Evolutionary conservation across 37 sponge, comb jelly and placozoan genomes (phyloP), one percentile per base, ranked within the genome.

Genomic region (Halichondria panicea): DNA sequence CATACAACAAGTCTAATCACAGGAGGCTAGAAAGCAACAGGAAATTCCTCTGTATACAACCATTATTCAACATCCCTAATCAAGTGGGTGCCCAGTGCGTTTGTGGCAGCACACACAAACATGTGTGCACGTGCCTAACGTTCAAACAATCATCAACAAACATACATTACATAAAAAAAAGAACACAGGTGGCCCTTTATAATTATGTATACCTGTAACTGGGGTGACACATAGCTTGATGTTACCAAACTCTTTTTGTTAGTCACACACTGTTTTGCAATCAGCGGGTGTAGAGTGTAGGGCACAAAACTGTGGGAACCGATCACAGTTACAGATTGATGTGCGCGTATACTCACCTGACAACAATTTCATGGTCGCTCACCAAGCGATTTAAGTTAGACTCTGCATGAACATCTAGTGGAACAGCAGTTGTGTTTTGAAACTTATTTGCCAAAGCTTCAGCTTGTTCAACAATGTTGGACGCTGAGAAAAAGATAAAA

Each of bases 211-310:
- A 87, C 84, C 46, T 79, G 54, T 24, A 98, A 44, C 13, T 52
- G 80, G 35, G 85, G 89, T 0, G 81, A 70, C 55, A 91, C 77
- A 70, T 98, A 98, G 48, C 96, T 96, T 35, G 96, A 76, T 4
- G 99, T 98, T 12, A 98, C 70, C 89, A 98, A 64, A 80, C 95
- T 81, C 48, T 70, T 70, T 34, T 71, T 80, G 44, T 82, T 66
- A 27, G 71, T 68, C 30, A 98, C 21, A 62, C 96, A 95, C 45
- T 82, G 81, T 73, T 86, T 68, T 21, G 93, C 93, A 33, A 98
- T 81, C 27, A 69, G 70, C 0, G 87, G 84, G 78, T 98, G 99
- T 33, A 93, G 78, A 22, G 36, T 12, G 35, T 55, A 35, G 11
- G 99, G 99, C 32, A 98, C 72, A n/a, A 84, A 66, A 71, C 99